These are phyloP conservation scores for Austrolebias charrua DNA, from an alignment of 2,797 vertebrate genomes.

Conservation along the genomic window DNA sequence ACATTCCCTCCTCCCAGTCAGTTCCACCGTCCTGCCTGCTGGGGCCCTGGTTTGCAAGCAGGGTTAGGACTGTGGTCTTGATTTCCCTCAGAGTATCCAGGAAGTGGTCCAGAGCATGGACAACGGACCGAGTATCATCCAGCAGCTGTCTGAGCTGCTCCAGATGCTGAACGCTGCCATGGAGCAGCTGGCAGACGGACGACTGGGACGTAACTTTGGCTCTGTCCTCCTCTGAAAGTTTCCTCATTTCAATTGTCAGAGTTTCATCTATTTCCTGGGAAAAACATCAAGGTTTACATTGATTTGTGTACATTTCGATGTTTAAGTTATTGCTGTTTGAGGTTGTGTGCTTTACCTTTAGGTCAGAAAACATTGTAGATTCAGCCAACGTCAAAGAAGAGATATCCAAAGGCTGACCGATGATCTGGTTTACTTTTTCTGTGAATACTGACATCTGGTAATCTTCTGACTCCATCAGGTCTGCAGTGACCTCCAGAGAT, in stretches of 20 bases:
- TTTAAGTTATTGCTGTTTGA: not conserved
- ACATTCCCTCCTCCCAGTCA: conserved; percentile 30
- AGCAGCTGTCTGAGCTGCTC: conserved; percentile 71
- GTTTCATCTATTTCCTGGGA: conserved; percentile 59
- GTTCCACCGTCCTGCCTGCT: conserved; percentile 26
- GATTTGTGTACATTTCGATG: not conserved
- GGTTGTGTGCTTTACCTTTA: conserved; percentile 66
- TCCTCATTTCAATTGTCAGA: conserved; percentile 71
- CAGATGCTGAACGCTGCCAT: conserved; percentile 68
- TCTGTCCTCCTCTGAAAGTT: conserved; percentile 61
- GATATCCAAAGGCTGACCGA: conserved; percentile 61
- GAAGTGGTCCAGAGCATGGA: conserved; percentile 78
- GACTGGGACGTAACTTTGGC: conserved; percentile 61
- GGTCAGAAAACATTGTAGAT: conserved; percentile 33
- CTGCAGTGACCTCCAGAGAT: conserved; percentile 72
- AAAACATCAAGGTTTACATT: conserved; percentile 9
- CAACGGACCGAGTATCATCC: conserved; percentile 62
- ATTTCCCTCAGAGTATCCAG: conserved; percentile 71
- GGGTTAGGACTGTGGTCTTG: conserved; percentile 46
- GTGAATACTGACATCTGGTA: conserved; percentile 63
- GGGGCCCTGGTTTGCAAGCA: conserved; percentile 22
- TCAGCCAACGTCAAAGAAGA: conserved; percentile 64
- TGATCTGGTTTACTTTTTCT: conserved; percentile 67
- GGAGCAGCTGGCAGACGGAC: conserved; percentile 62
- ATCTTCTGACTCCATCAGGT: conserved; percentile 74